Conservation (phyloP, 2,113 vertebrate genomes). For the Prochilodus magdalenae region DNA sequence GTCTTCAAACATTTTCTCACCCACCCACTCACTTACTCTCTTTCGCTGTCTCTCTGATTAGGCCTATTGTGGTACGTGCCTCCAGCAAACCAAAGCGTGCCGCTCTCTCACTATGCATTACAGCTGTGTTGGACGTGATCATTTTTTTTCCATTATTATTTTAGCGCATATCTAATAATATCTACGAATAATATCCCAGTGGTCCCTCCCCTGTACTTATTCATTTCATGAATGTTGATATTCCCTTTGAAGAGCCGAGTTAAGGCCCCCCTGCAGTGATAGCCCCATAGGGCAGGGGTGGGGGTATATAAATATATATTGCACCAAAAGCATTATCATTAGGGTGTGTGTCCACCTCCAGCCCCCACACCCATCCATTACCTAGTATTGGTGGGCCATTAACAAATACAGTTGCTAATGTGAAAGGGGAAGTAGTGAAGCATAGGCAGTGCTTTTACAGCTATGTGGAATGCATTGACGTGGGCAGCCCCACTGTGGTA, state of each 20-base stretch:
- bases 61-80: background rate
- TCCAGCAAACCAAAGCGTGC: background rate
- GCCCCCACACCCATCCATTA: background rate
- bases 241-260: slow-evolving; percentile 37
- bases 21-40: no score
- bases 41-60: background rate
- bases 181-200: background rate
- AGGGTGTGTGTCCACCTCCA: slow-evolving; percentile 31
- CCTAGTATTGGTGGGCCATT: background rate
- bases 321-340: slow-evolving; percentile 14
- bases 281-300: no score
- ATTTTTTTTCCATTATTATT: slow-evolving; percentile 31
- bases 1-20: no score
- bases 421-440: background rate
- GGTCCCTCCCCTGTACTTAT: slow-evolving; percentile 5
- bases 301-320: background rate
- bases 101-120: background rate
- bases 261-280: background rate
- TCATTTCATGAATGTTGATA: slow-evolving; percentile 30
- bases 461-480: slow-evolving; percentile 14
- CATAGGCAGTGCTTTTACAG: background rate
- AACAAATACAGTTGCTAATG: slow-evolving; percentile 34
- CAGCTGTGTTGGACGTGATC: background rate
- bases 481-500: background rate
- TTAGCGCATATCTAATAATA: slow-evolving; percentile 24